phyloP scores from a whole-genome alignment of 2,113 vertebrate species.

The Myiopsitta monachus region DNA sequence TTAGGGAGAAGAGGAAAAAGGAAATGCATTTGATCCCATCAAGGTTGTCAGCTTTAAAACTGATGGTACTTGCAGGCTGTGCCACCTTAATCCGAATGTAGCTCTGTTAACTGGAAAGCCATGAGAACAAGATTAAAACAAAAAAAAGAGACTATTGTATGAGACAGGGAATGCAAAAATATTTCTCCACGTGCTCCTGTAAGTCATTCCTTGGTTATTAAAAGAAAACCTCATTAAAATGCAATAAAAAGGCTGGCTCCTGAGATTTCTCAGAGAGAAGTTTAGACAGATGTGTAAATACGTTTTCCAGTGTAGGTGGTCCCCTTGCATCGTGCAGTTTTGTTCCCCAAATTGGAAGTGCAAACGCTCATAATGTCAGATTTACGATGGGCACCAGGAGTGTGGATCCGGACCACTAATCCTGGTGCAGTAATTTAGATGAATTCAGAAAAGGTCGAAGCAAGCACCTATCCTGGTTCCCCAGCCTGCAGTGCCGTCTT shows the following conservation, averaged over 20 bases:
- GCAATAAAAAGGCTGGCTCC: constrained; percentile 5
- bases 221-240: constrained; percentile 39
- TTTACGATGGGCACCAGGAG: background rate
- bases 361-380: background rate
- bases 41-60: background rate
- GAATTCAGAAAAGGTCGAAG: constrained; percentile 11
- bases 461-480: background rate
- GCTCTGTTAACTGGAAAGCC: background rate
- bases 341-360: constrained; percentile 24
- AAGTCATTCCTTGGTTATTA: background rate
- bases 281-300: constrained; percentile 62
- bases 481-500: background rate
- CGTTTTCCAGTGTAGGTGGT: background rate
- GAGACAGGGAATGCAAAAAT: background rate
- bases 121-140: background rate
- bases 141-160: background rate
- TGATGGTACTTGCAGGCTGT: background rate
- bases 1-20: background rate
- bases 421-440: background rate
- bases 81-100: background rate
- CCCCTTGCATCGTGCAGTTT: background rate
- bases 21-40: background rate
- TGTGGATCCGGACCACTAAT: background rate
- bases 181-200: background rate
- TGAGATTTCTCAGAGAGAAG: constrained; percentile 9